Evolutionary conservation across 2,797 vertebrate genomes (phyloP).

Genomic region (Rhinella marina): DNA sequence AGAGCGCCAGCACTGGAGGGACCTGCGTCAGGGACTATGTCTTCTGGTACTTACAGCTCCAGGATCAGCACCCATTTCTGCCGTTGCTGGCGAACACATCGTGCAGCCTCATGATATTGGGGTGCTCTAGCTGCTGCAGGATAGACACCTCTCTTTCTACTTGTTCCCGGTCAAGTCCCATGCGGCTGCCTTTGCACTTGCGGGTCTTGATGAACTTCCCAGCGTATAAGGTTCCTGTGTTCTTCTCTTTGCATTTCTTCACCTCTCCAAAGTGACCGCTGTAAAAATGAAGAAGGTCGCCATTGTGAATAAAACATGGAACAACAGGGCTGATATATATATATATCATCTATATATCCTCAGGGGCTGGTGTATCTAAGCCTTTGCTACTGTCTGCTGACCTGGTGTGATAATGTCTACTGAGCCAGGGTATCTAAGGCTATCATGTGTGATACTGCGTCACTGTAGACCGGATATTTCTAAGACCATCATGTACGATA

Average conservation of each 20-base stretch:
- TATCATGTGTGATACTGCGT: background rate
- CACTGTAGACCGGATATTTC: no score
- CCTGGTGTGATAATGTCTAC: background rate
- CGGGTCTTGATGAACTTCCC: conserved; percentile 77
- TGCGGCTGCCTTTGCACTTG: conserved; percentile 70
- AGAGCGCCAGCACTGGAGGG: no score
- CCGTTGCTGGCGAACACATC: conserved; percentile 80
- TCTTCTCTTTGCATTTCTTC: conserved; percentile 72
- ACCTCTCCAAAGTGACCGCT: conserved; percentile 83
- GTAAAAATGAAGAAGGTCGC: background rate
- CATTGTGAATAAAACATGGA: no score
- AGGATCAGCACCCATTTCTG: conserved; percentile 81
- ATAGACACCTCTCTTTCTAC: conserved; percentile 79
- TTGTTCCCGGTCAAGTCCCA: conserved; percentile 72
- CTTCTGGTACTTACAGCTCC: conserved; percentile 80
- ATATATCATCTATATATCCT: no score
- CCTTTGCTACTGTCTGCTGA: no score
- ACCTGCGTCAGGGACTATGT: no score
- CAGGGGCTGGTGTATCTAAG: no score
- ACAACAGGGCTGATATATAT: no score
- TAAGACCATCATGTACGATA: no score
- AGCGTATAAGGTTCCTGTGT: conserved; percentile 71
- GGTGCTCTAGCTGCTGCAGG: conserved; percentile 76
- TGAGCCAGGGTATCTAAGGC: background rate
- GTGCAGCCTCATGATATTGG: conserved; percentile 76